Conservation (phyloP, 2,797 vertebrate species). For the Crypturellus tataupa region DNA sequence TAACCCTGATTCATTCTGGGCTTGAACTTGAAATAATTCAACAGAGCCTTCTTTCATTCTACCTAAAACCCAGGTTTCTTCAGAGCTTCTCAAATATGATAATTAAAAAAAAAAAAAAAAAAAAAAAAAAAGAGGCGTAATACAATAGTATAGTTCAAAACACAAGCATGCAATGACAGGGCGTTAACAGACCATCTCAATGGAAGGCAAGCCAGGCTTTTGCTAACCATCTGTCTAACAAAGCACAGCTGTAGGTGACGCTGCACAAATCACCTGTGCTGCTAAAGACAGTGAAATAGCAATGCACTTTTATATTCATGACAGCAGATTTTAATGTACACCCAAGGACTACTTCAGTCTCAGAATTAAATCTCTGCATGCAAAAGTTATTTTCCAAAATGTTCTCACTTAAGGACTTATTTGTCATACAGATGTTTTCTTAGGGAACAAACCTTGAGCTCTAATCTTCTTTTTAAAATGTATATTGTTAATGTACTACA, state of each 20-base stretch:
- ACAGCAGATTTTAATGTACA: not conserved
- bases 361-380: not conserved
- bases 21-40: not conserved
- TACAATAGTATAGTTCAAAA: not conserved
- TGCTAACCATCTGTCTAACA: not conserved
- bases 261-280: not conserved
- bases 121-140: not conserved
- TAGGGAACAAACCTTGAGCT: not conserved
- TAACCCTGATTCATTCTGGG: not conserved
- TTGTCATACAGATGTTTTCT: not conserved
- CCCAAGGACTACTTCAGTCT: not conserved
- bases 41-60: not conserved
- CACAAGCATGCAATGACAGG: not conserved
- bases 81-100: not conserved
- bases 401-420: not conserved
- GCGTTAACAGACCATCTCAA: not conserved
- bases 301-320: not conserved
- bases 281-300: not conserved
- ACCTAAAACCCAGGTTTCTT: not conserved
- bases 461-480: not conserved
- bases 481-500: not conserved
- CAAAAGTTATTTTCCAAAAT: not conserved
- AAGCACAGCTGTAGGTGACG: not conserved
- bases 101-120: not conserved
- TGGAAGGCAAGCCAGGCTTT: not conserved